A percentile compares a stretch with the other conserved stretches of the same genome.
Evolutionary conservation across 2,113 vertebrate genomes (phyloP).

Genomic region (Microcebus tavaratra): DNA sequence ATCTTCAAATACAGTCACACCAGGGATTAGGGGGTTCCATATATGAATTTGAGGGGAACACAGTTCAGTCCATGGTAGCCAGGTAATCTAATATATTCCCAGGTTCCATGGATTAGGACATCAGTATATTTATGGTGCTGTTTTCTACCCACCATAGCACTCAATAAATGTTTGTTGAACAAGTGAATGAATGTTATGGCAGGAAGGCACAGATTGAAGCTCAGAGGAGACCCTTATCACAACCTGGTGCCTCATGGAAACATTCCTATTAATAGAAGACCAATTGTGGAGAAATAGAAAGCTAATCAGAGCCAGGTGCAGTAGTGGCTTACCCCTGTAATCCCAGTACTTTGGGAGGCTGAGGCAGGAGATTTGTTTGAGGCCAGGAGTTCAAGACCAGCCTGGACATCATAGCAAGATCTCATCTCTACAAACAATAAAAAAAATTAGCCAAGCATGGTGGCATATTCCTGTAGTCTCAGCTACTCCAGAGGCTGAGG

Average conservation of each 20-base stretch:
- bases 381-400: too few species aligned
- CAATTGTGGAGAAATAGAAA: not conserved
- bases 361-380: too few species aligned
- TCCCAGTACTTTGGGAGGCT: too few species aligned
- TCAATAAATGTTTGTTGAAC: not conserved
- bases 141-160: not conserved
- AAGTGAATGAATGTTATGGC: not conserved
- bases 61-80: not conserved
- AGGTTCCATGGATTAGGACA: not conserved
- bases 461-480: too few species aligned
- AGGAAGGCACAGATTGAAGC: not conserved
- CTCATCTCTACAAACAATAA: too few species aligned
- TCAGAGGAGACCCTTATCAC: not conserved
- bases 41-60: not conserved
- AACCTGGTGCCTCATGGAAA: not conserved
- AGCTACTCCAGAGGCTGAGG: too few species aligned
- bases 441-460: too few species aligned
- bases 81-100: not conserved
- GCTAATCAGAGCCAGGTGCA: not conserved
- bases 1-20: not conserved
- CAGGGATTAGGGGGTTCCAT: not conserved
- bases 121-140: not conserved
- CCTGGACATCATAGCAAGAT: too few species aligned
- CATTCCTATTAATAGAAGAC: not conserved
- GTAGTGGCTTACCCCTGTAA: too few species aligned